Percentiles rank a stretch among this genome's conserved stretches.
Conservation (phyloP, 1,140 invertebrate species). For the Ostrea edulis region DNA sequence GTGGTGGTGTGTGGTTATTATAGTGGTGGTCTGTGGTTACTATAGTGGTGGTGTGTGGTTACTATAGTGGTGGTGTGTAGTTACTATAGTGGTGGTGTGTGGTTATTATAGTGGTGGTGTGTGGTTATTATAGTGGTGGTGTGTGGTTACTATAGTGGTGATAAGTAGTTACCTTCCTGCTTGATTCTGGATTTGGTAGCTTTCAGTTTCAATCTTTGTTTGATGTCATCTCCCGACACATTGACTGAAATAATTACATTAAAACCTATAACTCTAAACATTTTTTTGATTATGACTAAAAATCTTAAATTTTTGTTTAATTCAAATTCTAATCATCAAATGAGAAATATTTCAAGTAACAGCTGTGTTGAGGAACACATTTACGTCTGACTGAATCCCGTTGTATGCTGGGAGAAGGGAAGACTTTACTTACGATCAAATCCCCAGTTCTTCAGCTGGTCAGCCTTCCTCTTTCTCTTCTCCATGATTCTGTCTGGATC, state of each 20-base stretch:
- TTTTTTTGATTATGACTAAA: background rate
- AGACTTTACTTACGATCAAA: slow-evolving; percentile 48
- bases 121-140: no score
- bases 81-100: no score
- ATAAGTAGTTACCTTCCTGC: slow-evolving; percentile 45
- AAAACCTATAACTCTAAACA: background rate
- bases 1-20: no score
- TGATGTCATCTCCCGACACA: slow-evolving; percentile 56
- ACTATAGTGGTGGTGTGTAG: no score
- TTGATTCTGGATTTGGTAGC: slow-evolving; percentile 62
- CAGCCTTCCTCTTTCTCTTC: slow-evolving; percentile 74
- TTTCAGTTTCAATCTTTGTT: slow-evolving; percentile 66
- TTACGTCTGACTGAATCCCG: background rate
- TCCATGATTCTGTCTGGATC: slow-evolving; percentile 75
- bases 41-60: no score
- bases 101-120: no score
- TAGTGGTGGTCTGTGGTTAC: no score
- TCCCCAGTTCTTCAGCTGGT: slow-evolving; percentile 50
- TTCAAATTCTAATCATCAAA: background rate
- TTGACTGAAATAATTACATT: slow-evolving; percentile 5
- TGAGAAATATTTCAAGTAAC: background rate
- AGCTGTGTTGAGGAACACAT: background rate
- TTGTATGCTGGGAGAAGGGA: background rate
- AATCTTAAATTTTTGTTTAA: no score
- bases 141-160: background rate